These are phyloP conservation scores for Dendropsophus ebraccatus DNA, from an alignment of 2,113 vertebrate genomes.

Conservation along the genomic window DNA sequence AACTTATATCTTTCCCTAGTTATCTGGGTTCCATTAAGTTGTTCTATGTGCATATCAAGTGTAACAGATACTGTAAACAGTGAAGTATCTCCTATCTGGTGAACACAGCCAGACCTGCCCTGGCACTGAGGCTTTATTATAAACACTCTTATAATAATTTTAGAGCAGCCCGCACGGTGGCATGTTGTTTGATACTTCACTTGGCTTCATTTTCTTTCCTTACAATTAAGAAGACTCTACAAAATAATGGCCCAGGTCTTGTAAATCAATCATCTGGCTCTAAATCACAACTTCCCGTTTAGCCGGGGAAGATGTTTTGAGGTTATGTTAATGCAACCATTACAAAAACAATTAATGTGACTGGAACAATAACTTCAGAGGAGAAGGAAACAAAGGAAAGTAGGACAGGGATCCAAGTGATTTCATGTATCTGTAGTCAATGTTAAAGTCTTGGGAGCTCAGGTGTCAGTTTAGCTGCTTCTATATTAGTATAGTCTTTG, in stretches of 20 bases:
- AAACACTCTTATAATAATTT: conserved; percentile 34
- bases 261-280: conserved; percentile 19
- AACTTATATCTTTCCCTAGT: not conserved
- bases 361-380: not conserved
- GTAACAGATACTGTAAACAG: conserved; percentile 55
- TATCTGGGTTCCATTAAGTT: conserved; percentile 47
- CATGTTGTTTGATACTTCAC: not conserved
- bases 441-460: not conserved
- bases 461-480: not conserved
- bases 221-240: conserved; percentile 3
- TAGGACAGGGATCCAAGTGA: not conserved
- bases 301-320: not conserved
- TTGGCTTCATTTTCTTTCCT: conserved; percentile 1
- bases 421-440: not conserved
- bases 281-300: conserved; percentile 16
- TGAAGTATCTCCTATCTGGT: conserved; percentile 38
- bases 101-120: conserved; percentile 9
- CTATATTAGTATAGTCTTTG: not conserved
- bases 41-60: conserved; percentile 45
- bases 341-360: conserved; percentile 8
- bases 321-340: conserved; percentile 7
- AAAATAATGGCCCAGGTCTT: conserved; percentile 10
- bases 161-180: not conserved
- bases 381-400: not conserved
- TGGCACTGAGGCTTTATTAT: conserved; percentile 39